Evolutionary conservation across 2,113 vertebrate species (phyloP), one percentile per base, ranked within the genome.

Genomic region (Haemorhous mexicanus): DNA sequence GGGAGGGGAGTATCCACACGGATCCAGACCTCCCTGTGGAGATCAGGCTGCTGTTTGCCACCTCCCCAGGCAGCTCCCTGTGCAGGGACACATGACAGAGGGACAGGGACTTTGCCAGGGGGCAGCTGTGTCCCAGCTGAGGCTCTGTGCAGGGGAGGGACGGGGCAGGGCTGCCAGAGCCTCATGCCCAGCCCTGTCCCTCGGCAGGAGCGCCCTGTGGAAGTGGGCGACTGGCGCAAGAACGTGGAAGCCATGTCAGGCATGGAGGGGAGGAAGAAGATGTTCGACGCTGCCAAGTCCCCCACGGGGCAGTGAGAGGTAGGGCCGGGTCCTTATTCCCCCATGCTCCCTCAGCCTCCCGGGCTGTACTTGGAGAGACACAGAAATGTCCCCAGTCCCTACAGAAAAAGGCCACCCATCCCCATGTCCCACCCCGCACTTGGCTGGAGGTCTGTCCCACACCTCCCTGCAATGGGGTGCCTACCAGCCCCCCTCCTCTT

Each of bases 231-330:
- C 96, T 99, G 99, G 99, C 98, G 99, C 94, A 99, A 99, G 98
- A 99, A 99, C 0, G 99, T 99, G 94, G 99, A 99, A 79, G 99
- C 99, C 96, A 99, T 99, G 99, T 99, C 99, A 0, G 99, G 99
- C 37, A 99, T 99, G 99, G 99, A 99, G 93, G 99, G 99, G 21
- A 96, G 99, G 58, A 99, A 99, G 98, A 99, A 99, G 98, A 99
- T 99, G 99, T 99, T 99, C 0, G 99, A 99, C 1, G 99, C 99
- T 18, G 99, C 99, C 84, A 99, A 98, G 87, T 97, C 98, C 28
- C 98, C 98, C 4, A 97, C 97, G 2, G 92, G 96, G 23, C 98
- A 98, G 93, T 98, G 97, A 97, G 67, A 97, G 97, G 98, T 98
- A 93, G 44, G 52, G 58, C 37, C 0, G 2, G 37, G 27, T 37